Evolutionary conservation across 2,113 vertebrate species (phyloP).

Genomic region (Atractosteus spatula): DNA sequence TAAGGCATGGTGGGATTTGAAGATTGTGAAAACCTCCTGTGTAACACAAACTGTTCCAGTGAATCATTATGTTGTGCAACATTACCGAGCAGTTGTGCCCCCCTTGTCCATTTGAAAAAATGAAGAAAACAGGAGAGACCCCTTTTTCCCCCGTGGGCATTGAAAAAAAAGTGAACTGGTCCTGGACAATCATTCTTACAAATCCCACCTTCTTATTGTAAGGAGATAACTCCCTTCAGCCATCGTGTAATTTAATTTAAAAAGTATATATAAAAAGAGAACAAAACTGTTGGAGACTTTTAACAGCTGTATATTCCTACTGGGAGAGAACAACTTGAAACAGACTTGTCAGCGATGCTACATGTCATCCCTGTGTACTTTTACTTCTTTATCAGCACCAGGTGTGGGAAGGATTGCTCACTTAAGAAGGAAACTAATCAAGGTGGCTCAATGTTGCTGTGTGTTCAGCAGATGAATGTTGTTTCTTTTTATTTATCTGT

Average conservation of each 20-base stretch:
- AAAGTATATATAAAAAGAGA: not conserved
- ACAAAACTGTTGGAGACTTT: slow-evolving; percentile 36
- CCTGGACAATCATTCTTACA: slow-evolving; percentile 49
- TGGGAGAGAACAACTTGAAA: slow-evolving; percentile 36
- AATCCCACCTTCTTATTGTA: slow-evolving; percentile 35
- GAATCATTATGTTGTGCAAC: slow-evolving; percentile 45
- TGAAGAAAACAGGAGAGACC: slow-evolving; percentile 38
- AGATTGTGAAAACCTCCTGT: slow-evolving; percentile 36
- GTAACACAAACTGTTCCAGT: slow-evolving; percentile 31
- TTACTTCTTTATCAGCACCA: slow-evolving; percentile 16
- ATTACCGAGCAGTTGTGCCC: slow-evolving; percentile 33
- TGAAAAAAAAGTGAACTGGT: slow-evolving; percentile 33
- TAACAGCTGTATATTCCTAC: slow-evolving; percentile 41
- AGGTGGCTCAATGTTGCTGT: slow-evolving; percentile 56
- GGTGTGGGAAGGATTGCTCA: slow-evolving; percentile 13
- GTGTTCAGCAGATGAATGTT: slow-evolving; percentile 63
- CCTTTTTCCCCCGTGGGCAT: slow-evolving; percentile 33
- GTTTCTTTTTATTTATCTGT: slow-evolving; percentile 66
- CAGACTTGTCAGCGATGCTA: slow-evolving; percentile 44
- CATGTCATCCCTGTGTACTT: slow-evolving; percentile 30
- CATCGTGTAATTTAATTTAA: slow-evolving; percentile 35
- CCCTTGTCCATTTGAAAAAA: slow-evolving; percentile 28
- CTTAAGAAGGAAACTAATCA: slow-evolving; percentile 34
- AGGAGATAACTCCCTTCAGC: slow-evolving; percentile 48
- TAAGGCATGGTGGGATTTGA: slow-evolving; percentile 42